Conservation (phyloP, 2,113 vertebrate genomes). For the Acanthisitta chloris region DNA sequence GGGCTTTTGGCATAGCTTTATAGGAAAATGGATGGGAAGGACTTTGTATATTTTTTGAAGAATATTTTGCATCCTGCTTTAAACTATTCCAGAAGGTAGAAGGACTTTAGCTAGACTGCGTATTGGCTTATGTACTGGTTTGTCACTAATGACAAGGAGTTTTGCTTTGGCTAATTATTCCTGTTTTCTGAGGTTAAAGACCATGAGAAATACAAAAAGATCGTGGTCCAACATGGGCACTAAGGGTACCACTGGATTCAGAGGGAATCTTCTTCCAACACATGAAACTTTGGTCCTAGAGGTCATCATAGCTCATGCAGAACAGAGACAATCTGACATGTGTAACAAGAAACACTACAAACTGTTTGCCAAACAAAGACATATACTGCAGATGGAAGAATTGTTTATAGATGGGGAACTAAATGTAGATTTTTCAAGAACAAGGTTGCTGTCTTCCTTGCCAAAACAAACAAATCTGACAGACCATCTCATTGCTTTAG, state of each 20-base stretch:
- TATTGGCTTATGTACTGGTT: background rate
- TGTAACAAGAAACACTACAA: slow-evolving; percentile 51
- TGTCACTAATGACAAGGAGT: background rate
- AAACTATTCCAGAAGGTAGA: slow-evolving; percentile 35
- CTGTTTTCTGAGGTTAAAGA: background rate
- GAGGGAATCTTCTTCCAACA: background rate
- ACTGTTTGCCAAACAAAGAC: slow-evolving; percentile 49
- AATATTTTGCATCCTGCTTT: slow-evolving; percentile 21
- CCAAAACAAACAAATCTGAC: slow-evolving; percentile 56
- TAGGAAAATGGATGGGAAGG: background rate
- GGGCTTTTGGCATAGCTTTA: slow-evolving; percentile 5
- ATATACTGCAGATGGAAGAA: slow-evolving; percentile 52
- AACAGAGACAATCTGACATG: slow-evolving; percentile 51
- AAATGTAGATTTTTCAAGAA: slow-evolving; percentile 38
- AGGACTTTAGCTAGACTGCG: background rate
- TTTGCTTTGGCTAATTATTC: background rate
- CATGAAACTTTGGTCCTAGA: background rate
- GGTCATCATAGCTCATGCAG: background rate
- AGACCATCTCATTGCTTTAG: slow-evolving; percentile 37
- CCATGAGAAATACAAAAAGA: background rate
- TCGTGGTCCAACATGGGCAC: background rate
- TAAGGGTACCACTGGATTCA: background rate
- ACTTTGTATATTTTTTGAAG: slow-evolving; percentile 15
- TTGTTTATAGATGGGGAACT: slow-evolving; percentile 48
- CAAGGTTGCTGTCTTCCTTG: slow-evolving; percentile 21